Evolutionary conservation across 92 coral and sea anemone genomes (phyloP).

Genomic region (Porites evermanni): DNA sequence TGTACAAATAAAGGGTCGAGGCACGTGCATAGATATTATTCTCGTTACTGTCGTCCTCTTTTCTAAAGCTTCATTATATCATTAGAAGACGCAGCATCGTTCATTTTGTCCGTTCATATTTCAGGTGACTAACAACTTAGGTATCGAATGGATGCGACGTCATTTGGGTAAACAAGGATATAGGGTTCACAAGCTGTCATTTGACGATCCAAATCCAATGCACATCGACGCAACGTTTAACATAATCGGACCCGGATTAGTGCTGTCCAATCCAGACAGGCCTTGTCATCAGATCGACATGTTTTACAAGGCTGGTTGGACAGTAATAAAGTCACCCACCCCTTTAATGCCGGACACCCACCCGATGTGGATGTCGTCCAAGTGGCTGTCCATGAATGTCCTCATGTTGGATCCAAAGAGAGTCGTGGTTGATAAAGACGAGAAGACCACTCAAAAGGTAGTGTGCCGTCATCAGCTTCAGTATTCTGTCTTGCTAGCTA

Average conservation of each 20-base stretch:
- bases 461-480: background rate
- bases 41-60: background rate
- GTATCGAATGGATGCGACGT: conserved; percentile 91
- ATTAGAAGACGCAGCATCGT: too few relatives aligned
- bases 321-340: conserved; percentile 79
- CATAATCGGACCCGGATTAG: conserved; percentile 95
- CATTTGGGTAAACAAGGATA: conserved; percentile 83
- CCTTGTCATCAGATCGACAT: conserved; percentile 95
- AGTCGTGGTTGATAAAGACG: conserved; percentile 84
- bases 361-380: conserved; percentile 93
- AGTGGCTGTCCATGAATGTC: conserved; percentile 97
- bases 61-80: too few relatives aligned
- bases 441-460: conserved; percentile 93
- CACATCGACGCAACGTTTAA: conserved; percentile 97
- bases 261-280: conserved; percentile 88
- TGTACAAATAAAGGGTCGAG: too few relatives aligned
- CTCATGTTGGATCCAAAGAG: conserved; percentile 92
- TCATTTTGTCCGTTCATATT: background rate
- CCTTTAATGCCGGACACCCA: conserved; percentile 89
- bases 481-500: background rate
- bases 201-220: conserved; percentile 95
- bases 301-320: conserved; percentile 97
- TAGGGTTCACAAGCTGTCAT: conserved; percentile 77
- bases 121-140: conserved; percentile 91
- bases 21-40: background rate